These are phyloP conservation scores for Acanthopagrus latus DNA, from an alignment of 2,797 vertebrate species.

Conservation along the genomic window DNA sequence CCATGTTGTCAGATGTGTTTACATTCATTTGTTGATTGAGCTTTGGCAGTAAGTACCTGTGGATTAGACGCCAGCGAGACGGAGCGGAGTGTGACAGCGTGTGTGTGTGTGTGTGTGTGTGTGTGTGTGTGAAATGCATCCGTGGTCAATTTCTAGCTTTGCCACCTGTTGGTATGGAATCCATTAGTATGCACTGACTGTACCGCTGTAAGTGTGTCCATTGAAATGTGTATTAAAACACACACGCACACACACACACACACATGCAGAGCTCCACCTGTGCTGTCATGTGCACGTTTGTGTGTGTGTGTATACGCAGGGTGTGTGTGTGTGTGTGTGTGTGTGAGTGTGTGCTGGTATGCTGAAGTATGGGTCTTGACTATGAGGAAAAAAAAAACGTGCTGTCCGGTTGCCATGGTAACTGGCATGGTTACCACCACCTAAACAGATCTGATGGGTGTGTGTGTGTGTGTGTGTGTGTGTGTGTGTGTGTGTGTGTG, in stretches of 20 bases:
- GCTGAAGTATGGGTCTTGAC: slow-evolving; percentile 75
- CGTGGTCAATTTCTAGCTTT: slow-evolving; percentile 12
- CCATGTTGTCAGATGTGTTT: slow-evolving; percentile 60
- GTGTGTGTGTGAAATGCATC: slow-evolving; percentile 2
- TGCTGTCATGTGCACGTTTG: too few species aligned
- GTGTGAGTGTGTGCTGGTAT: slow-evolving; percentile 65
- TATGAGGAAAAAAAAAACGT: slow-evolving; percentile 70
- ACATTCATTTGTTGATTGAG: slow-evolving; percentile 64
- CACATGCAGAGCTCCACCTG: too few species aligned
- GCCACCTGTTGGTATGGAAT: slow-evolving; percentile 66
- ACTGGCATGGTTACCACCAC: slow-evolving; percentile 81
- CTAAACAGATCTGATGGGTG: slow-evolving; percentile 63
- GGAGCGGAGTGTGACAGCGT: background rate
- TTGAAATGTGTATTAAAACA: background rate
- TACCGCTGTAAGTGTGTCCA: background rate
- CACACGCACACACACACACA: too few species aligned
- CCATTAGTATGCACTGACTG: background rate
- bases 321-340: slow-evolving; percentile 30
- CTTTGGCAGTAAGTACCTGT: slow-evolving; percentile 64
- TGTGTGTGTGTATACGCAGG: slow-evolving; percentile 11
- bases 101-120: slow-evolving; percentile 21
- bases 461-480: slow-evolving; percentile 5
- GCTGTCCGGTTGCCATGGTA: slow-evolving; percentile 85
- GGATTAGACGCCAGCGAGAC: slow-evolving; percentile 35
- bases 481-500: slow-evolving; percentile 9